Conservation (phyloP, 2,113 vertebrate species). For the Hepsetus odoe region DNA sequence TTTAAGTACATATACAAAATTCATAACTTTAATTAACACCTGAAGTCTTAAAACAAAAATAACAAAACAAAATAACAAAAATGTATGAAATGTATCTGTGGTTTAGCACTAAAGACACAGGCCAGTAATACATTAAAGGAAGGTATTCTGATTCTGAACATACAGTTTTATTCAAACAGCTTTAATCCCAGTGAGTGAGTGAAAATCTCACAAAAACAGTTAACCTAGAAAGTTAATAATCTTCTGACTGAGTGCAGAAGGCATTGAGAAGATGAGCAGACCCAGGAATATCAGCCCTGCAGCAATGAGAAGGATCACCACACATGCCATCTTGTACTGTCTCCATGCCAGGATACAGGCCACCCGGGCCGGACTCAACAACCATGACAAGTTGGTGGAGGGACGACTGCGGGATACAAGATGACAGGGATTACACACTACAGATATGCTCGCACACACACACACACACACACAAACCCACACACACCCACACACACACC, state of each 20-base stretch:
- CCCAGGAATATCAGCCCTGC: constrained; percentile 61
- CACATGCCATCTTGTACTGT: constrained; percentile 57
- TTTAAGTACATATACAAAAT: too few species aligned
- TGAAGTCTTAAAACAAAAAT: too few species aligned
- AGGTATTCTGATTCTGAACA: neutral
- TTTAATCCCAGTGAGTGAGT: neutral
- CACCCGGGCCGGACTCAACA: constrained; percentile 62
- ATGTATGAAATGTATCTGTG: too few species aligned
- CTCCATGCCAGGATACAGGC: constrained; percentile 61
- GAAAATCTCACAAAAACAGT: neutral
- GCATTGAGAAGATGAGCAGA: constrained; percentile 67
- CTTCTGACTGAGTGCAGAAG: constrained; percentile 66
- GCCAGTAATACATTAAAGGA: neutral
- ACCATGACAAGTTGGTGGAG: constrained; percentile 66
- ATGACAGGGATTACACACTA: constrained; percentile 36
- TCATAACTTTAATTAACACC: too few species aligned
- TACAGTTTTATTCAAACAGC: neutral
- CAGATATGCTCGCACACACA: neutral
- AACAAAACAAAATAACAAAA: too few species aligned
- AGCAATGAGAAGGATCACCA: constrained; percentile 51
- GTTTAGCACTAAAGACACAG: too few species aligned
- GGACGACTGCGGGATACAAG: constrained; percentile 64
- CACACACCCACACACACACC: too few species aligned
- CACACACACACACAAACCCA: constrained; percentile 1
- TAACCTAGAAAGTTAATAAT: constrained; percentile 63